Evolutionary conservation across 1,140 invertebrate species (phyloP), one percentile per base, ranked within the genome.

Genomic region (Sycobia sp.): DNA sequence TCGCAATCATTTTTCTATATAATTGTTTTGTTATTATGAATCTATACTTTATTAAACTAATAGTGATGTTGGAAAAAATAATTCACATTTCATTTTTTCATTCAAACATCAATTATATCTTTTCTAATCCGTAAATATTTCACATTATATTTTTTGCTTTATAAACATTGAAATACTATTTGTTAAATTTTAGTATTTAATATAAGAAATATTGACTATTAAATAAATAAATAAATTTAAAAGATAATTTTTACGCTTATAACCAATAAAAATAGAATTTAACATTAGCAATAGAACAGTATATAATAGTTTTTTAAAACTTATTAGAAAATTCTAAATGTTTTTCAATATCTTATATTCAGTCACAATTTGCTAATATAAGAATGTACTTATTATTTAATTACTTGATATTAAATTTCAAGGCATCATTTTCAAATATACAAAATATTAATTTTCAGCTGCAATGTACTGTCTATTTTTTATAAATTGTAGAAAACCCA

Each of bases 191-290:
- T 29, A 16, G 1, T 38, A 23, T 47, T 49, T 59, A 29, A 27
- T 38, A 20, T 41, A 18, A 27, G 36, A 18, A 49, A 51, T 43
- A 32, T 32, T 34, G 3, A 27, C 16, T n/a, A 43, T 32, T 43
- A 43, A 50, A 51, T 60, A 43, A 60, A 51, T 51, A 51, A 60
- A 51, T 60, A 34, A 59, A 51, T 60, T 32, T 44, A 23, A 20
- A 36, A 58, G 47, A 25, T 38, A 36, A 36, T 46, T 55, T 23
- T 4, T 43, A 36, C 10, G 10, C 22, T n/a, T 13, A 46, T 34
- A 29, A 47, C 25, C 36, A 46, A 29, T 49, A 25, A 16, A 58
- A 27, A 16, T 1, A 27, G 16, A 36, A 27, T 46, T 38, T 5
- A 27, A 38, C 49, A 29, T 59, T 3, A 38, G 36, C n/a, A n/a